Conservation (phyloP, 2,797 vertebrate genomes). For the Hydrophis major region DNA sequence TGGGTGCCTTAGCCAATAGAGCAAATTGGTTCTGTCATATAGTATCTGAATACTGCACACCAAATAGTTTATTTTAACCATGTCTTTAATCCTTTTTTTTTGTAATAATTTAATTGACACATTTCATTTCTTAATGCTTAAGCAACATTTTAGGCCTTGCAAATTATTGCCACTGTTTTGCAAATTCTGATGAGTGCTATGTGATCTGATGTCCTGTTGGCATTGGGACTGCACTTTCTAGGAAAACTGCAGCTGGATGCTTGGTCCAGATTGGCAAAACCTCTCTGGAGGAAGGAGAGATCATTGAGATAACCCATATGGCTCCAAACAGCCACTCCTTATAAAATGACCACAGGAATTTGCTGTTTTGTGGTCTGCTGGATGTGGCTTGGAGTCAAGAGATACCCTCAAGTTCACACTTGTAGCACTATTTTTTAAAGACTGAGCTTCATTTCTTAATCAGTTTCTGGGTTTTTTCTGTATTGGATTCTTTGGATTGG, state of each 20-base stretch:
- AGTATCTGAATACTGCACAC: constrained; percentile 3
- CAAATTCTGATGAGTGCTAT: background rate
- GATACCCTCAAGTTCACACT: background rate
- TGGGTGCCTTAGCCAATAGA: background rate
- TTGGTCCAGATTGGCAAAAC: background rate
- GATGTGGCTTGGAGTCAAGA: background rate
- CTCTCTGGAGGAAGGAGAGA: background rate
- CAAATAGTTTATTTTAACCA: background rate
- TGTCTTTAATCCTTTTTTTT: background rate
- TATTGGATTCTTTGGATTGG: background rate
- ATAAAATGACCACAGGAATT: background rate
- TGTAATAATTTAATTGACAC: background rate
- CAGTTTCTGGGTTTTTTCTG: background rate
- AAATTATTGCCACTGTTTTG: background rate
- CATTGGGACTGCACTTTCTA: background rate
- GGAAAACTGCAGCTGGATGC: background rate
- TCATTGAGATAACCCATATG: background rate
- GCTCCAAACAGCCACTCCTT: background rate
- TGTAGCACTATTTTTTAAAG: background rate
- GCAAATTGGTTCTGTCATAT: background rate
- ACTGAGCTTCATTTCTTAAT: background rate
- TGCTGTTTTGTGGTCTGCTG: background rate
- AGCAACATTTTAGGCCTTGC: background rate
- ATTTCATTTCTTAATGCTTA: background rate
- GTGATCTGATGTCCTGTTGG: background rate